These are phyloP conservation scores for Sebastolobus alascanus DNA, from an alignment of 2,797 vertebrate species.

Conservation along the genomic window DNA sequence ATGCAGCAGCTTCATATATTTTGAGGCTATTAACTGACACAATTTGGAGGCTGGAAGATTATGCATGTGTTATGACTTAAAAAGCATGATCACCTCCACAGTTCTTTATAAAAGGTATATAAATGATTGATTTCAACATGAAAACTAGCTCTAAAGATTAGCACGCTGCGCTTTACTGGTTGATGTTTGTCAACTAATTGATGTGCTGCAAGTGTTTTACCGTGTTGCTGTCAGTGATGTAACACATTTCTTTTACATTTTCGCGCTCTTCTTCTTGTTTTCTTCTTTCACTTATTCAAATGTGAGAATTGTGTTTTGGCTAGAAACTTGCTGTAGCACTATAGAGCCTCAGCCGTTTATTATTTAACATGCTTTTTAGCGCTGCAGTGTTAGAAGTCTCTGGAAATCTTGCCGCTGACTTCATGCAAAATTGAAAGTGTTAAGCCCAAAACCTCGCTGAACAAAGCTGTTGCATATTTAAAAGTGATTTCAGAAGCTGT, in stretches of 20 bases:
- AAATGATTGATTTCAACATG: not conserved
- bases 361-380: slow-evolving; percentile 68
- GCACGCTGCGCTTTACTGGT: not conserved
- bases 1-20: slow-evolving; percentile 20
- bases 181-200: slow-evolving; percentile 13
- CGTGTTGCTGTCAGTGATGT: slow-evolving; percentile 6
- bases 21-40: slow-evolving; percentile 35
- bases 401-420: slow-evolving; percentile 44
- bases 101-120: not conserved
- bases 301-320: slow-evolving; percentile 17
- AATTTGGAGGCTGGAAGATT: slow-evolving; percentile 23
- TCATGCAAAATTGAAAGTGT: slow-evolving; percentile 72
- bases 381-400: slow-evolving; percentile 41
- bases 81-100: not conserved
- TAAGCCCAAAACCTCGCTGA: slow-evolving; percentile 63
- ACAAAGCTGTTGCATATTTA: slow-evolving; percentile 75
- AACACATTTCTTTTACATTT: slow-evolving; percentile 20
- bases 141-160: not conserved
- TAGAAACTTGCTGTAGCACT: slow-evolving; percentile 46
- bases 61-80: slow-evolving; percentile 6
- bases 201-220: slow-evolving; percentile 21
- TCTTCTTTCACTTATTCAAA: slow-evolving; percentile 44
- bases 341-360: slow-evolving; percentile 49
- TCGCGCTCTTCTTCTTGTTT: slow-evolving; percentile 15
- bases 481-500: slow-evolving; percentile 51